Evolutionary conservation across 2,797 vertebrate genomes (phyloP), one percentile per base, ranked within the genome.

Genomic region (Trachops cirrhosus): DNA sequence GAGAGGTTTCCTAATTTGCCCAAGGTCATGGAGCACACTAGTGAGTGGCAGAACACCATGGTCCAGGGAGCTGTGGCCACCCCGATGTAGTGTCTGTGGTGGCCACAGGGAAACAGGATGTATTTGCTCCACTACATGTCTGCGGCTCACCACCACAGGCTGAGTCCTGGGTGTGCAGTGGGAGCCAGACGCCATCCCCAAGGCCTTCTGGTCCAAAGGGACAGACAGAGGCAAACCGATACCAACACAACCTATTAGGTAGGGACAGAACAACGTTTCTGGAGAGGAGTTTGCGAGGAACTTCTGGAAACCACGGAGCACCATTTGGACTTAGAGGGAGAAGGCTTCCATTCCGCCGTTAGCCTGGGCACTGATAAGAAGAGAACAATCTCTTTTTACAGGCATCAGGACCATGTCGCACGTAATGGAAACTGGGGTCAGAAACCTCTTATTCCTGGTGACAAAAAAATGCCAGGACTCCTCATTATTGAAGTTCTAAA

Each of bases 401-500:
- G 34, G 79, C 19, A 15, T 44, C 48, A 46, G 39, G 64, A 57
- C 39, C 59, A 22, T 16, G 50, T 93, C 10, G 9, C 89, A 41
- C 79, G 15, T 78, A 26, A 70, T 67, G 34, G 73, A 94, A 94
- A 95, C 24, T 92, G 29, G 50, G 44, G 59, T 79, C 90, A 90
- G 77, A 92, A 48, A 59, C 73, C 39, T 85, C 85, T 29, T 93
- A 34, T 85, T 93, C 24, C 50, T 86, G 2, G 24, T 67, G 87
- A 95, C 57, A 78, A 44, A 46, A 96, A 96, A 96, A 91, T 48
- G 16, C 67, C 85, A 93, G 41, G 54, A 59, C 26, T 62, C 67
- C 67, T 77, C 70, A 80, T 93, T 75, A 74, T 70, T 59, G 86
- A 86, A 29, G 21, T 9, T 59, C 39, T 59, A 57, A 77, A 94